Evolutionary conservation across 1,140 invertebrate genomes (phyloP).

Genomic region (Drosophila orosa): DNA sequence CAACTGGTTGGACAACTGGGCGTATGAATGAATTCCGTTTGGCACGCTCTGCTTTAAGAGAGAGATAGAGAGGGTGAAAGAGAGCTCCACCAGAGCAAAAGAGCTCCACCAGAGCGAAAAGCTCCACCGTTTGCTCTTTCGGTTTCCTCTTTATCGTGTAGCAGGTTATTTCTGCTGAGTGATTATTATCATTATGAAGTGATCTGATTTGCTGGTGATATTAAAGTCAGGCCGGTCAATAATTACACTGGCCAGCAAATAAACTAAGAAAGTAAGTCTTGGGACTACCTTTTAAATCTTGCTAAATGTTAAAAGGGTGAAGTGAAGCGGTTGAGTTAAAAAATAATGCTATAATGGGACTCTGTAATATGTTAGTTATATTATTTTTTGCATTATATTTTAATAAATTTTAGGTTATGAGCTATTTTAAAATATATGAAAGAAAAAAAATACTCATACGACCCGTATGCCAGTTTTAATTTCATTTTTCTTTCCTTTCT

Average conservation of each 20-base stretch:
- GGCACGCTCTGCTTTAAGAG: conserved; percentile 58
- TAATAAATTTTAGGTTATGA: too few relatives aligned
- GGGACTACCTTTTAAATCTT: neutral
- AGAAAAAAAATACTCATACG: conserved; percentile 2
- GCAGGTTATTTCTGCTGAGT: conserved; percentile 64
- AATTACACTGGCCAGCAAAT: conserved; percentile 32
- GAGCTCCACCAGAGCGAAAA: neutral
- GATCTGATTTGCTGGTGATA: conserved; percentile 56
- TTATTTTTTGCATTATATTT: neutral
- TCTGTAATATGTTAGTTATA: too few relatives aligned
- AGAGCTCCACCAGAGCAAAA: conserved; percentile 1
- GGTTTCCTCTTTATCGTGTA: conserved; percentile 30
- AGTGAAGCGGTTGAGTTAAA: too few relatives aligned
- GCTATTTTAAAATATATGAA: too few relatives aligned
- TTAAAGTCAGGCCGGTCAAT: conserved; percentile 47
- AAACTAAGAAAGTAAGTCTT: neutral
- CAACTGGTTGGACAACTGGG: conserved; percentile 26
- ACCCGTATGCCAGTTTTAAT: neutral
- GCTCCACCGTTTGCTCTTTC: neutral
- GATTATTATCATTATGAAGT: conserved; percentile 68
- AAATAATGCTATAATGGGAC: too few relatives aligned
- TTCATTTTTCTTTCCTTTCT: too few relatives aligned
- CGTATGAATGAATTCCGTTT: conserved; percentile 73
- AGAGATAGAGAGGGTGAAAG: conserved; percentile 36
- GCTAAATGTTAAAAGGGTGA: neutral